A percentile compares a stretch with the other conserved stretches of the same genome.
Evolutionary conservation across 2,888 invertebrate species (phyloP).

Genomic region (Agrochola lychnidis): DNA sequence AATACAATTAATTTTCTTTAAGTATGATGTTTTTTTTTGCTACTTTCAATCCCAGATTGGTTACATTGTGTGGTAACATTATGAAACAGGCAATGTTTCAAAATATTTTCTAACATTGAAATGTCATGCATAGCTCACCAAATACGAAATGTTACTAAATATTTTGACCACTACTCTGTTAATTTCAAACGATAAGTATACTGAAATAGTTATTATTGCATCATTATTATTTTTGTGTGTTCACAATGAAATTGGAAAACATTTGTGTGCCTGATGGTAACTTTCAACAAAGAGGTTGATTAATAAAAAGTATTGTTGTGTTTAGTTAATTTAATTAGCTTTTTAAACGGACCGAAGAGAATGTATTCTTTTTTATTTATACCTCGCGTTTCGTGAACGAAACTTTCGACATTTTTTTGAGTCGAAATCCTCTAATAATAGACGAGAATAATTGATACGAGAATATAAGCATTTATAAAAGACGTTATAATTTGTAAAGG

Average conservation of each 20-base stretch:
- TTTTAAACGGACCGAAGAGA: neutral
- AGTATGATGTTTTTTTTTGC: neutral
- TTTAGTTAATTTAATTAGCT: no score
- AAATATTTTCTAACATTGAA: neutral
- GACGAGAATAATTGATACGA: neutral
- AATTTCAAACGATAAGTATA: neutral
- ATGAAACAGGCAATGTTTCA: neutral
- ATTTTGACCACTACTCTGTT: neutral
- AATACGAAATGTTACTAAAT: neutral
- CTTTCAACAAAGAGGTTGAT: neutral
- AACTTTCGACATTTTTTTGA: slow-evolving; percentile 15
- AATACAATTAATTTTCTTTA: neutral
- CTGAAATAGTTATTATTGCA: neutral
- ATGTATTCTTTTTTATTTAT: slow-evolving; percentile 11
- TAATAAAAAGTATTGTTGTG: no score
- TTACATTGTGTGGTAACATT: neutral
- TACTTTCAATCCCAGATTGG: neutral
- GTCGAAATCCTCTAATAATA: slow-evolving; percentile 3
- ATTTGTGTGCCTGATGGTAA: neutral
- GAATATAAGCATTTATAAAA: slow-evolving; percentile 14
- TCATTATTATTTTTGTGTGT: neutral
- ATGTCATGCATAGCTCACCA: neutral
- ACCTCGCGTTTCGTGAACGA: neutral
- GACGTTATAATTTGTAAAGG: slow-evolving; percentile 12
- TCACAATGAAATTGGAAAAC: neutral